Base-by-base conservation (phyloP, 2,113 vertebrate species). In the Ciconia stormi region DNA sequence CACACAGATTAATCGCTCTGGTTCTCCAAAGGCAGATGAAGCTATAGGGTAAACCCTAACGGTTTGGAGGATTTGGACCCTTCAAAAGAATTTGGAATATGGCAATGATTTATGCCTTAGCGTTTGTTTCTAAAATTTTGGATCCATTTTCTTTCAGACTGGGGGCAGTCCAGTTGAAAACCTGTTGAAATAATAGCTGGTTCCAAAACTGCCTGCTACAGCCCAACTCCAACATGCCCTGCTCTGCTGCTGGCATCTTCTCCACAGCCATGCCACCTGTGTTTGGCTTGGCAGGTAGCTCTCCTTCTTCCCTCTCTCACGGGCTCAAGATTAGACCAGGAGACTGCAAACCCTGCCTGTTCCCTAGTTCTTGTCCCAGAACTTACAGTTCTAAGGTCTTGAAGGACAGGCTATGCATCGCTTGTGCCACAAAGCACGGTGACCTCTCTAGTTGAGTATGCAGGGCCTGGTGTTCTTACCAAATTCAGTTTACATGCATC, bases 391-490 rank as follows among this genome's bases (percentile, higher is more conserved):
- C 29, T 82, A 20, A 84, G 84, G 49, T 84, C 25, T 58, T 72
- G 11, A 56, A 61, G 56, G 55, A 70, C 42, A 81, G 34, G 29
- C 5, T 77, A 19, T 52, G 32, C 36, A n/a, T 52, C 0, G 0
- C 6, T 63, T 79, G 16, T 69, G 65, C 50, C 21, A 29, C 22
- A 58, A 89, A 82, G 25, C 36, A 18, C 7, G 17, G 44, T 5
- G 6, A 65, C 49, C 16, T 89, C 30, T 82, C 16, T 17, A 56
- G 56, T 19, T 29, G 30, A 65, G 44, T 46, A 30, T 1, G 2
- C 22, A 49, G 77, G 47, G 27, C 56, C 44, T 23, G 30, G 20
- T 46, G 53, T 69, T 96, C 97, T 94, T 93, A 98, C 97, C 96
- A 61, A 58, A 59, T 85, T 46, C 62, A 67, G 25, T 82, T 86